Evolutionary conservation across 2,113 vertebrate genomes (phyloP).

Genomic region (Lepisosteus oculatus): DNA sequence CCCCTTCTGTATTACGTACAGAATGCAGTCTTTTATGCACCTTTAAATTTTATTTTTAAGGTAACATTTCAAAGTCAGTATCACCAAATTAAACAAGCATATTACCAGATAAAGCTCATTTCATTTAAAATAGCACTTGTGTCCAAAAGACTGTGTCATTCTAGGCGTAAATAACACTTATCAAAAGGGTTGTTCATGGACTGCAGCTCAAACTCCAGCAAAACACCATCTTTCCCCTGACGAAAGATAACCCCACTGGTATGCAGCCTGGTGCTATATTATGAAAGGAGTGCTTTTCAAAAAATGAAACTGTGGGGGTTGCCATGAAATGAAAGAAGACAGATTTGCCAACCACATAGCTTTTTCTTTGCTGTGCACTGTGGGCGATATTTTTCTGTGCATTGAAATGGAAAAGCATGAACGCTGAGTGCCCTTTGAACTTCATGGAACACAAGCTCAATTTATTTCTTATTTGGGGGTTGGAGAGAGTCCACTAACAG

Average conservation of each 20-base stretch:
- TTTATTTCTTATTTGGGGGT: too few species aligned
- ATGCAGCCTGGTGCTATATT: conserved; percentile 35
- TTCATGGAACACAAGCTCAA: too few species aligned
- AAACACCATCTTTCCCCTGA: conserved; percentile 40
- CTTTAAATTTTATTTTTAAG: too few species aligned
- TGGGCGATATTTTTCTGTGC: neutral
- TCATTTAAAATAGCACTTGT: conserved; percentile 32
- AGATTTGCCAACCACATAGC: neutral
- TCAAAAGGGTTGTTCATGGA: conserved; percentile 55
- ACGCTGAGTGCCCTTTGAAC: too few species aligned
- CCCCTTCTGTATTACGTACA: too few species aligned
- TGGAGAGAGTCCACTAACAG: too few species aligned
- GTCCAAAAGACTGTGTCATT: conserved; percentile 55
- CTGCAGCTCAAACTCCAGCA: conserved; percentile 32
- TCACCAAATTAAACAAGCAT: neutral
- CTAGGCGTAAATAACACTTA: conserved; percentile 54
- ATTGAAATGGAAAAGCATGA: neutral
- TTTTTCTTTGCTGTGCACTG: neutral
- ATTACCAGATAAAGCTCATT: conserved; percentile 29
- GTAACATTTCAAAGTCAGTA: too few species aligned
- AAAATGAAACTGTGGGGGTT: conserved; percentile 29
- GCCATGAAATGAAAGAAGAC: neutral
- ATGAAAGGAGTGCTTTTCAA: conserved; percentile 49
- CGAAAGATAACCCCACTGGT: conserved; percentile 55
- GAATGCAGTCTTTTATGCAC: too few species aligned